A percentile compares a stretch with the other conserved stretches of the same genome.
phyloP scores from a whole-genome alignment of 2,888 invertebrate genomes.

The Mythimna vitellina region DNA sequence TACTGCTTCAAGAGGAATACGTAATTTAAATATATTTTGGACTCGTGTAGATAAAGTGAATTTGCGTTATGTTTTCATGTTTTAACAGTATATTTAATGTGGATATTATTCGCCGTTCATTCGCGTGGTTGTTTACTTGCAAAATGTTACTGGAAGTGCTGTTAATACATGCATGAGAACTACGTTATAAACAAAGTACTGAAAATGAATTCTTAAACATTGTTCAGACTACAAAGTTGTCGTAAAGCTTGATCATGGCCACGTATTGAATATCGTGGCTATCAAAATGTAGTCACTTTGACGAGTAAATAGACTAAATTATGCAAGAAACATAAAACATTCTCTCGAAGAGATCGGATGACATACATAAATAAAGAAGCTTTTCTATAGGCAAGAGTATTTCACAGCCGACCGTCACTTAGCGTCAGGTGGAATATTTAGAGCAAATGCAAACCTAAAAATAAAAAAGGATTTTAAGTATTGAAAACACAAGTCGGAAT shows the following conservation, averaged over 20 bases:
- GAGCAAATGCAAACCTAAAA: neutral
- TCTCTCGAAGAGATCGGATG: neutral
- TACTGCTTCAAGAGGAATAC: slow-evolving; percentile 8
- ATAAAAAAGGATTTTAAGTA: neutral
- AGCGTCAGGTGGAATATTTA: neutral
- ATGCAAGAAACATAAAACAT: slow-evolving; percentile 18
- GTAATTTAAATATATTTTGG: slow-evolving; percentile 38
- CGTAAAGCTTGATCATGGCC: neutral
- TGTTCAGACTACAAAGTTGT: slow-evolving; percentile 7
- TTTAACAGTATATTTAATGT: slow-evolving; percentile 24
- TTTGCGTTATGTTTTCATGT: slow-evolving; percentile 31
- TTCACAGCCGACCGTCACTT: slow-evolving; percentile 1
- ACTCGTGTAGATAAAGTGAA: slow-evolving; percentile 17
- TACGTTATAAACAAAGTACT: slow-evolving; percentile 4
- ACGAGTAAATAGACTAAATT: slow-evolving; percentile 9
- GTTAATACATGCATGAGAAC: slow-evolving; percentile 7
- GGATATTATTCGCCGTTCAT: slow-evolving; percentile 22
- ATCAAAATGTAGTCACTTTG: slow-evolving; percentile 3
- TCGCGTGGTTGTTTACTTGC: slow-evolving; percentile 12
- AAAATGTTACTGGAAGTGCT: slow-evolving; percentile 19
- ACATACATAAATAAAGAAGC: slow-evolving; percentile 7
- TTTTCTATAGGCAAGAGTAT: slow-evolving; percentile 18
- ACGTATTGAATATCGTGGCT: slow-evolving; percentile 25
- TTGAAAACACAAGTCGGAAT: neutral
- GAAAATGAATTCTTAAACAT: slow-evolving; percentile 14